Evolutionary conservation across 2,113 vertebrate species (phyloP).

Genomic region (Rhinopithecus roxellana): DNA sequence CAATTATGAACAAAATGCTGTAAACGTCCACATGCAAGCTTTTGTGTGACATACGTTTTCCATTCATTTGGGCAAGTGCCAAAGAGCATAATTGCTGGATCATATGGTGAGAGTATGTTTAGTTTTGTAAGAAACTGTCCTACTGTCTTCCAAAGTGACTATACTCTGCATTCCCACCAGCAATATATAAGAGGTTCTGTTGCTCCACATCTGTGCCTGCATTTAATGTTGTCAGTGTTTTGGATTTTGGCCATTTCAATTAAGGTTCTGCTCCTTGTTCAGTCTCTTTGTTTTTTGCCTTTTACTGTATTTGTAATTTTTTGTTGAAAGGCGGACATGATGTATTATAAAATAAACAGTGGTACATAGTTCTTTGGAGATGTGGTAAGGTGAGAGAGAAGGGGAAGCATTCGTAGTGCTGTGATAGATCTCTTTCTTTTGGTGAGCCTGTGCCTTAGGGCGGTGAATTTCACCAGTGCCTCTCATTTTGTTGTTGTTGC

Average conservation of each 20-base stretch:
- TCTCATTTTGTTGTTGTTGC: background rate
- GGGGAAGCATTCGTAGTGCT: accelerated
- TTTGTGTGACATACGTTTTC: background rate
- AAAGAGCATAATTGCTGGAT: background rate
- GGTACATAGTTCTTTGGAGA: background rate
- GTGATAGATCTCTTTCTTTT: background rate
- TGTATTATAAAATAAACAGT: background rate
- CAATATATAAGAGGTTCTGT: background rate
- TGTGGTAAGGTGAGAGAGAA: too few species aligned
- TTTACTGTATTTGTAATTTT: background rate
- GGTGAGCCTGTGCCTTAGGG: background rate
- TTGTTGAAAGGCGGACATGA: background rate
- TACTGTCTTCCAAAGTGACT: background rate
- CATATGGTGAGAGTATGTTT: background rate
- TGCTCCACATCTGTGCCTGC: background rate
- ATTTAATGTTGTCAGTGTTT: background rate
- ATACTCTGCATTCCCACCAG: background rate
- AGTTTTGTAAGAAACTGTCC: background rate
- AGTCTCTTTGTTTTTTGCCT: background rate
- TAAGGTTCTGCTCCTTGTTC: background rate
- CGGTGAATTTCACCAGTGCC: background rate
- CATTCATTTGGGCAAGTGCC: background rate
- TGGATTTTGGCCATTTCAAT: background rate
- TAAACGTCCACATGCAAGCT: background rate
- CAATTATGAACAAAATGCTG: background rate